Conservation (phyloP, 2,888 invertebrate species). For the Acanthopleura granulata region DNA sequence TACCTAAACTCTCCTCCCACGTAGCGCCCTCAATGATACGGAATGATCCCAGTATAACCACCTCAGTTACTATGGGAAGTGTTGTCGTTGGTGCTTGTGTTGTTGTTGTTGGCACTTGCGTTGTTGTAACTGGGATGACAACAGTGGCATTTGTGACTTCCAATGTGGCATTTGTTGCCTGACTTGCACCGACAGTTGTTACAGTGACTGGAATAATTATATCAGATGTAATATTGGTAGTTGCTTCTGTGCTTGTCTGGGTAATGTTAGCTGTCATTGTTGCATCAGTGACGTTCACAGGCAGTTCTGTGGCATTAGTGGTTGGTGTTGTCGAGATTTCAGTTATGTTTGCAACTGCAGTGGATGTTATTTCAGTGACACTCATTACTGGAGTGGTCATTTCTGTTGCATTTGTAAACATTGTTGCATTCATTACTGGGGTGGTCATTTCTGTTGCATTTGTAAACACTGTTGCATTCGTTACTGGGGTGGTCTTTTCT, state of each 20-base stretch:
- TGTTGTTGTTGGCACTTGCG: not conserved
- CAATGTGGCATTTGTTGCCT: slow-evolving; percentile 10
- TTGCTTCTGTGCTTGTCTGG: not conserved
- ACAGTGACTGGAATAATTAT: slow-evolving; percentile 1
- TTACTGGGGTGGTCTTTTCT: not conserved
- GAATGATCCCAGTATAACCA: not conserved
- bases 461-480: not conserved
- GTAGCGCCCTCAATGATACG: not conserved
- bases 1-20: not conserved
- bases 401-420: not conserved
- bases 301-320: not conserved
- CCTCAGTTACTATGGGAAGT: not conserved
- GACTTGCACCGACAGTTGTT: slow-evolving; percentile 16
- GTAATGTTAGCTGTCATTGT: not conserved
- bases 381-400: not conserved
- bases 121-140: slow-evolving; percentile 16
- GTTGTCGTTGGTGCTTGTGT: not conserved
- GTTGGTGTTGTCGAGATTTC: not conserved
- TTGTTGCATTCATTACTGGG: not conserved
- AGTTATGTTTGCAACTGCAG: not conserved
- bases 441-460: not conserved
- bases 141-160: slow-evolving; percentile 5
- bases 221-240: slow-evolving; percentile 15
- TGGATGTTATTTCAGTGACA: not conserved
- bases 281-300: not conserved